These are phyloP conservation scores for Luperina testacea DNA, from an alignment of 2,888 invertebrate species.

Conservation along the genomic window DNA sequence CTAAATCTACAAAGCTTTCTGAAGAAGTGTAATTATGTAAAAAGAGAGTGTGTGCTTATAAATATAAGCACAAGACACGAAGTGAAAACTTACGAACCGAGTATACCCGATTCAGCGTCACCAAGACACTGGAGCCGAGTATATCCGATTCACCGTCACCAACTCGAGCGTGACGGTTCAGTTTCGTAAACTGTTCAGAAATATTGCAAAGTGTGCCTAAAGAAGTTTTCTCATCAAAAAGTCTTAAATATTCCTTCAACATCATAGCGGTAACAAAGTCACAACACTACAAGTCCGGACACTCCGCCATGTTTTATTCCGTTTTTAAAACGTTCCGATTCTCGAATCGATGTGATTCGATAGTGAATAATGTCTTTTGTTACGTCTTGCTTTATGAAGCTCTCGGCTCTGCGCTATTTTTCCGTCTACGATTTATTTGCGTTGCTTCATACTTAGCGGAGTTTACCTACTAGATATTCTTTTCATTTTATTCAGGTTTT, in stretches of 20 bases:
- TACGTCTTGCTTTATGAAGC: constrained; percentile 75
- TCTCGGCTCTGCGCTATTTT: constrained; percentile 70
- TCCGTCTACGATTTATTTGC: constrained; percentile 78
- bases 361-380: constrained; percentile 80
- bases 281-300: constrained; percentile 43
- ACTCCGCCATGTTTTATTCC: constrained; percentile 69
- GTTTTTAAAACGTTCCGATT: constrained; percentile 69
- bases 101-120: no score
- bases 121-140: background rate
- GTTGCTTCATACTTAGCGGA: constrained; percentile 61
- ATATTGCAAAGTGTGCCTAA: background rate
- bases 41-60: background rate
- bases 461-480: constrained; percentile 62
- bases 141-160: background rate
- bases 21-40: constrained; percentile 2
- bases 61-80: background rate
- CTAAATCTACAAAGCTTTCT: constrained; percentile 10
- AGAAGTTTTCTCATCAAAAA: constrained; percentile 4
- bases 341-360: constrained; percentile 68
- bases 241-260: background rate
- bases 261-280: constrained; percentile 57
- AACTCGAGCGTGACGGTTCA: background rate
- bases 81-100: background rate
- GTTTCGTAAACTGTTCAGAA: no score
- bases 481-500: constrained; percentile 64